These are phyloP conservation scores for Notocelia uddmanniana DNA, from an alignment of 2,888 invertebrate genomes.

Conservation along the genomic window DNA sequence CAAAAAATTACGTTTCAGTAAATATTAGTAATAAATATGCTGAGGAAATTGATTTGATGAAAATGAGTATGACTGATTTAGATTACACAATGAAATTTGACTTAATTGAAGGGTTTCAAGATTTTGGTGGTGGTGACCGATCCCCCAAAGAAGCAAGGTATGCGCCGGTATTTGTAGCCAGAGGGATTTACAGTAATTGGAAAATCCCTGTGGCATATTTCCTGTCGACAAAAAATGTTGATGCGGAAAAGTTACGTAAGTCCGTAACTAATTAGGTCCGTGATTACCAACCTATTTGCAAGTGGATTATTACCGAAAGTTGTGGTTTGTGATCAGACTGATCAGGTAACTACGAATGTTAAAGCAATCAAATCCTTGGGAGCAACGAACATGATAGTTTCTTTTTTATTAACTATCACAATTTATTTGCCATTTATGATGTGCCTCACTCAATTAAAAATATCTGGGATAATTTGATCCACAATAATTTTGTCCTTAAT, in stretches of 20 bases:
- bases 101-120: conserved; percentile 49
- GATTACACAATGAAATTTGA: conserved; percentile 49
- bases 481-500: conserved; percentile 38
- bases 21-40: conserved; percentile 21
- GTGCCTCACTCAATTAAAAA: conserved; percentile 48
- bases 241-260: background rate
- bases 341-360: conserved; percentile 47
- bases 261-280: background rate
- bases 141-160: conserved; percentile 43
- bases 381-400: conserved; percentile 6
- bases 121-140: conserved; percentile 45
- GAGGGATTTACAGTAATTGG: conserved; percentile 44
- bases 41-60: conserved; percentile 46
- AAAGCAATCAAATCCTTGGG: conserved; percentile 38
- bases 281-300: background rate
- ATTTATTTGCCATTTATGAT: conserved; percentile 22
- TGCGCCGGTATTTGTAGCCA: conserved; percentile 46
- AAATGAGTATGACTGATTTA: conserved; percentile 49
- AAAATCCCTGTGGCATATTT: conserved; percentile 47
- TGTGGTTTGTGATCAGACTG: conserved; percentile 38
- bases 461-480: conserved; percentile 46
- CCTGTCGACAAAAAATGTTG: conserved; percentile 35
- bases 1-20: background rate
- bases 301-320: conserved; percentile 2
- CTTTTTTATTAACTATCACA: conserved; percentile 26